Evolutionary conservation across 2,888 invertebrate genomes (phyloP).

Genomic region (Esperia sulphurella): DNA sequence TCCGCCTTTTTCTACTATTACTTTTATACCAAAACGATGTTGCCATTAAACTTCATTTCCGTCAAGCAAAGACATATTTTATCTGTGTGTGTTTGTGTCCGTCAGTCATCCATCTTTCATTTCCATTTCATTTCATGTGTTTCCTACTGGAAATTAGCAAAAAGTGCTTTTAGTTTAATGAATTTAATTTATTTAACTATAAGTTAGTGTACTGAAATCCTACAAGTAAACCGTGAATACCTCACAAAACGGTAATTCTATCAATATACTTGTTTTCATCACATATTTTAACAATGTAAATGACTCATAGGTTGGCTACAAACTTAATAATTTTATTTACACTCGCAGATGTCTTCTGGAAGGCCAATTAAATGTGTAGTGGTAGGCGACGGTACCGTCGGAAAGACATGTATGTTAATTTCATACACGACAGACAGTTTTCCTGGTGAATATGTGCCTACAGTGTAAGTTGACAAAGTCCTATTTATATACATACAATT

Average conservation of each 20-base stretch:
- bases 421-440: constrained; percentile 96
- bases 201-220: background rate
- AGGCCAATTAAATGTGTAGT: constrained; percentile 95
- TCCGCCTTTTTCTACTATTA: too few relatives aligned
- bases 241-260: constrained; percentile 1
- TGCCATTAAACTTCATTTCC: too few relatives aligned
- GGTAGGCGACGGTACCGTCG: constrained; percentile 95
- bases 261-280: constrained; percentile 26
- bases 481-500: background rate
- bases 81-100: too few relatives aligned
- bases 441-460: constrained; percentile 96
- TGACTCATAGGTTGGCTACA: constrained; percentile 60
- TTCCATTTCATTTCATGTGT: constrained; percentile 6
- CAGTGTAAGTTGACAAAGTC: constrained; percentile 86
- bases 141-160: constrained; percentile 6
- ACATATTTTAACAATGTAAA: constrained; percentile 37
- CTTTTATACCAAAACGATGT: too few relatives aligned
- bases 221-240: background rate
- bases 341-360: constrained; percentile 90
- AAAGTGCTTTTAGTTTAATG: constrained; percentile 6
- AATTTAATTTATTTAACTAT: background rate
- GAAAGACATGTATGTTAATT: constrained; percentile 96
- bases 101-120: constrained; percentile 10
- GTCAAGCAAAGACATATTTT: too few relatives aligned
- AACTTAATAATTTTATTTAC: constrained; percentile 23